These are phyloP conservation scores for Dipodomys spectabilis DNA, from an alignment of 2,113 vertebrate genomes.

Conservation along the genomic window DNA sequence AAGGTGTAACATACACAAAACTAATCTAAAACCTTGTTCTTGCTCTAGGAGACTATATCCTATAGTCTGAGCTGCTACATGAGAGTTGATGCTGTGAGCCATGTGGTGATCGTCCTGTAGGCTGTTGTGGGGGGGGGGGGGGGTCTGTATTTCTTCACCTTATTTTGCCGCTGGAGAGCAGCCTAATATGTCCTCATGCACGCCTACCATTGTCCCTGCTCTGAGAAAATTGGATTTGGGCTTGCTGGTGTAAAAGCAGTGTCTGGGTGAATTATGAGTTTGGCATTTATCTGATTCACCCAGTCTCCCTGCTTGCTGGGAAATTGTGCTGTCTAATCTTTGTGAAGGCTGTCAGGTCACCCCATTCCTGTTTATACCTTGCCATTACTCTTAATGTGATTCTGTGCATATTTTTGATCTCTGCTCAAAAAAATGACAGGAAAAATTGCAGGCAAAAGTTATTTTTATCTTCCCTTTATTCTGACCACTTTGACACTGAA, in stretches of 20 bases:
- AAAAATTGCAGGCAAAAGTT: neutral
- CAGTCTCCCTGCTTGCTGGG: slow-evolving; percentile 19
- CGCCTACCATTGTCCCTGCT: slow-evolving; percentile 18
- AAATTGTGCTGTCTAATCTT: neutral
- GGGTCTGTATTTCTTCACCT: neutral
- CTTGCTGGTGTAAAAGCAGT: slow-evolving; percentile 37
- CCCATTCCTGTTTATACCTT: neutral
- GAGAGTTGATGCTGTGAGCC: neutral
- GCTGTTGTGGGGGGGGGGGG: no score
- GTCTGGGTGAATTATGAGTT: slow-evolving; percentile 56
- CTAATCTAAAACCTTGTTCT: neutral
- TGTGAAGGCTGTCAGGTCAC: neutral
- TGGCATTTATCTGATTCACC: slow-evolving; percentile 65
- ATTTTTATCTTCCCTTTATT: neutral
- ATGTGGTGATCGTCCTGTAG: neutral
- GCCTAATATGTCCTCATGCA: neutral
- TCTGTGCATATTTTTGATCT: slow-evolving; percentile 31
- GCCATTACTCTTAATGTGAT: neutral
- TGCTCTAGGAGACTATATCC: neutral
- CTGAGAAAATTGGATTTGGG: slow-evolving; percentile 69
- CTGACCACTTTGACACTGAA: neutral
- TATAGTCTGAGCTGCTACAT: neutral
- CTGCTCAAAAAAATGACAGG: slow-evolving; percentile 6
- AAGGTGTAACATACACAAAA: neutral
- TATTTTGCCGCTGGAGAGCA: slow-evolving; percentile 34